phyloP scores from a whole-genome alignment of 2,888 invertebrate species.

The Anarsia innoxiella region DNA sequence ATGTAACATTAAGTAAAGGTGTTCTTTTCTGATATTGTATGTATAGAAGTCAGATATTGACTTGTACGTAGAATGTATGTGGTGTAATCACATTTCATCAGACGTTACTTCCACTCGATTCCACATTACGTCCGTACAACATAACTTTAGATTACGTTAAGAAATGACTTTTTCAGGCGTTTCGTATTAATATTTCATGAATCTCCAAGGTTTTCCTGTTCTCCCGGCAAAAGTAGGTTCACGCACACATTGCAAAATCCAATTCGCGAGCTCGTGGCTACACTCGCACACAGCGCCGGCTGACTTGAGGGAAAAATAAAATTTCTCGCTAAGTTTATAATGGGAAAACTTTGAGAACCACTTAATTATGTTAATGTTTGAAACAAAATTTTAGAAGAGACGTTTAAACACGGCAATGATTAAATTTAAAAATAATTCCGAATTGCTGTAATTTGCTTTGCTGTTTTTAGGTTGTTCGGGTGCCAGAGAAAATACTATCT shows the following conservation, averaged over 20 bases:
- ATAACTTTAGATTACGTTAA: slow-evolving; percentile 31
- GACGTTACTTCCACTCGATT: neutral
- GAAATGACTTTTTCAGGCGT: slow-evolving; percentile 51
- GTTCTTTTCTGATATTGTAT: neutral
- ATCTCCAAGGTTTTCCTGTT: slow-evolving; percentile 69
- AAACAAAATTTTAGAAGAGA: slow-evolving; percentile 75
- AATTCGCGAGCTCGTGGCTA: slow-evolving; percentile 66
- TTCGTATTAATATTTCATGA: slow-evolving; percentile 66
- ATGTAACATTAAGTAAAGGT: too few relatives aligned
- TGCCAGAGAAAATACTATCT: too few relatives aligned
- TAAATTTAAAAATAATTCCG: slow-evolving; percentile 48
- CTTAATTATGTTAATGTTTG: slow-evolving; percentile 76
- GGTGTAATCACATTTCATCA: neutral
- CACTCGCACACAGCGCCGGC: slow-evolving; percentile 62
- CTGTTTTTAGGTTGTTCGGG: neutral
- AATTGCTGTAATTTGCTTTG: slow-evolving; percentile 15
- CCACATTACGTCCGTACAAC: slow-evolving; percentile 7
- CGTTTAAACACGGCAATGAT: slow-evolving; percentile 68
- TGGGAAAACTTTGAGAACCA: slow-evolving; percentile 76
- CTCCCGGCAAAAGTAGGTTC: slow-evolving; percentile 71
- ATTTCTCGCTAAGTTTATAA: slow-evolving; percentile 76
- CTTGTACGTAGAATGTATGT: neutral
- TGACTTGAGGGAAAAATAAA: slow-evolving; percentile 76
- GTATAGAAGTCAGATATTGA: neutral
- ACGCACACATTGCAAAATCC: slow-evolving; percentile 71